Evolutionary conservation across 2,113 vertebrate species (phyloP).

Genomic region (Baryphthengus martii): DNA sequence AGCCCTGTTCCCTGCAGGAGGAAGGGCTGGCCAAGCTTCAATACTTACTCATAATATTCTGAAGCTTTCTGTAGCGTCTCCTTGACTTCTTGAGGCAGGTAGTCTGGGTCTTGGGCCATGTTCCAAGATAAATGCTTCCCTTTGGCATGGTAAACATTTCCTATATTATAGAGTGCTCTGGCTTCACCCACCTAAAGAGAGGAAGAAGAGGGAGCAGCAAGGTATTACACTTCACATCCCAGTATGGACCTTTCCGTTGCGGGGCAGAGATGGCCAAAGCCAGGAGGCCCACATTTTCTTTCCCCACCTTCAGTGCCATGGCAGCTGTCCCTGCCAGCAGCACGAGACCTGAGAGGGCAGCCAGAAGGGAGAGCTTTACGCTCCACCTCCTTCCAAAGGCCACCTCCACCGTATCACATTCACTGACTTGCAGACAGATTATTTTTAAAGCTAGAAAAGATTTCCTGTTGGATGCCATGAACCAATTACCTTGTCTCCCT

Average conservation of each 20-base stretch:
- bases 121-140: slow-evolving; percentile 94
- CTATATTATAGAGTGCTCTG: slow-evolving; percentile 92
- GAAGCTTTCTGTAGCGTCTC: slow-evolving; percentile 89
- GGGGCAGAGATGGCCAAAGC: background rate
- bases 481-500: slow-evolving; percentile 88
- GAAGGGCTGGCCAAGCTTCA: background rate
- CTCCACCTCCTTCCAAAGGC: background rate
- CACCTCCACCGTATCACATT: background rate
- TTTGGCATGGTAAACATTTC: slow-evolving; percentile 94
- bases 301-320: background rate
- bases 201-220: background rate
- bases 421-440: background rate
- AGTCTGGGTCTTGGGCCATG: slow-evolving; percentile 84
- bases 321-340: background rate
- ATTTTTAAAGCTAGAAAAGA: background rate
- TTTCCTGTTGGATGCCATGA: background rate
- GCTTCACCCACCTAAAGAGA: slow-evolving; percentile 88
- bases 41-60: slow-evolving; percentile 90
- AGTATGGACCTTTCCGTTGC: background rate
- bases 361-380: background rate
- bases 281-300: background rate
- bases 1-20: background rate
- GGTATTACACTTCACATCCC: background rate
- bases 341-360: background rate
- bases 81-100: slow-evolving; percentile 82